phyloP scores from a whole-genome alignment of 2,797 vertebrate genomes.

The Sebastes nivosus region DNA sequence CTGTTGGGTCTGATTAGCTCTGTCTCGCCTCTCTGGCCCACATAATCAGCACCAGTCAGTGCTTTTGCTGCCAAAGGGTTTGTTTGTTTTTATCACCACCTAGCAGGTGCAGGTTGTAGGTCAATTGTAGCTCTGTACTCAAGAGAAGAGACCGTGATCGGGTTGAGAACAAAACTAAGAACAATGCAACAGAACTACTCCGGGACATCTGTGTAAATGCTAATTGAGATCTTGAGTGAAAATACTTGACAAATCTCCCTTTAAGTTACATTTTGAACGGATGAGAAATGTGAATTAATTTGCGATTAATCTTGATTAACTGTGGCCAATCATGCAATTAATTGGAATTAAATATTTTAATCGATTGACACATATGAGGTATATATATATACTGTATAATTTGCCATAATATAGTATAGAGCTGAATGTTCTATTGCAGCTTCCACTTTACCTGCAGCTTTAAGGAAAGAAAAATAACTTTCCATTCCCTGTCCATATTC shows the following conservation, averaged over 20 bases:
- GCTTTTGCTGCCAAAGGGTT: constrained; percentile 39
- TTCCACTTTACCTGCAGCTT: background rate
- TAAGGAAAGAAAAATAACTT: background rate
- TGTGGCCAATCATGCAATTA: no score
- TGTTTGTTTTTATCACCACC: constrained; percentile 41
- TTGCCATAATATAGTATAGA: background rate
- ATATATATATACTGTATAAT: no score
- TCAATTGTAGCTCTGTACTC: constrained; percentile 19
- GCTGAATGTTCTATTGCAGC: background rate
- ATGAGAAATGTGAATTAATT: no score
- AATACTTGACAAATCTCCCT: no score
- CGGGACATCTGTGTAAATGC: background rate
- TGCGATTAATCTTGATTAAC: no score
- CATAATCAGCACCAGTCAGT: constrained; percentile 19
- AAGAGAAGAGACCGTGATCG: background rate
- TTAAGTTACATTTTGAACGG: no score
- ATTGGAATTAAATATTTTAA: no score
- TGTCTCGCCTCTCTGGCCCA: constrained; percentile 1
- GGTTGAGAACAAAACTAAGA: constrained; percentile 7
- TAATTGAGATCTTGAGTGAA: constrained; percentile 16
- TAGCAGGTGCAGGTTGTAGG: constrained; percentile 1
- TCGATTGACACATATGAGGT: no score
- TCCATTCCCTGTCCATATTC: background rate
- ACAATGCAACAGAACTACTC: background rate
- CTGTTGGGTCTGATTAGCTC: constrained; percentile 6